Evolutionary conservation across 2,797 vertebrate species (phyloP).

Genomic region (Enteromius unitaeniatus): DNA sequence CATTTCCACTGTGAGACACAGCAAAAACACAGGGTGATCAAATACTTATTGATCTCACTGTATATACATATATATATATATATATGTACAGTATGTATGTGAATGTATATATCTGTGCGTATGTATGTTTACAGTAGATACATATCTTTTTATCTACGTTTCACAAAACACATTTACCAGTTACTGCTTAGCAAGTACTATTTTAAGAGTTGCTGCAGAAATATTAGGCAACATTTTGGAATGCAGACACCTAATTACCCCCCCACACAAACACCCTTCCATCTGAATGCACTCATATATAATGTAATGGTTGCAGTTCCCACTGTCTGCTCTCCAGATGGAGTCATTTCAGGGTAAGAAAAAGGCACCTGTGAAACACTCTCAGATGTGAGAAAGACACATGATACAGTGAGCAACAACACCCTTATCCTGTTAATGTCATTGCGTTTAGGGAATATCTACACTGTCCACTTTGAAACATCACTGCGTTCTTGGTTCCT

Average conservation of each 20-base stretch:
- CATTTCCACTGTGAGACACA: too few relatives aligned
- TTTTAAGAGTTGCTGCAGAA: constrained; percentile 60
- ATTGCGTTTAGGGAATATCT: not conserved
- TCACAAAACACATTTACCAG: constrained; percentile 31
- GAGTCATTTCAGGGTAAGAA: constrained; percentile 69
- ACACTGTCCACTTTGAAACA: not conserved
- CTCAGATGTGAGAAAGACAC: constrained; percentile 23
- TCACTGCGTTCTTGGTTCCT: constrained; percentile 31
- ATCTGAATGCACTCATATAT: constrained; percentile 58
- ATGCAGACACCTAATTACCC: constrained; percentile 60
- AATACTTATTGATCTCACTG: too few relatives aligned
- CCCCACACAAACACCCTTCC: constrained; percentile 40
- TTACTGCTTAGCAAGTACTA: constrained; percentile 48
- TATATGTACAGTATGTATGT: too few relatives aligned
- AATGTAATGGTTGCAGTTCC: constrained; percentile 59
- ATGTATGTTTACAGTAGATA: not conserved
- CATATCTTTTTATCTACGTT: not conserved
- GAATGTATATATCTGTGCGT: not conserved
- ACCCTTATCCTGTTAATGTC: not conserved
- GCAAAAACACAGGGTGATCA: too few relatives aligned
- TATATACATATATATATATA: not conserved
- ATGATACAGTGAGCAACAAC: not conserved
- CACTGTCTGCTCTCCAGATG: constrained; percentile 75
- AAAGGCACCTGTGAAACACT: constrained; percentile 65
- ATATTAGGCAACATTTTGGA: constrained; percentile 59